Base-by-base conservation (phyloP, 2,113 vertebrate species). In the Calypte anna region DNA sequence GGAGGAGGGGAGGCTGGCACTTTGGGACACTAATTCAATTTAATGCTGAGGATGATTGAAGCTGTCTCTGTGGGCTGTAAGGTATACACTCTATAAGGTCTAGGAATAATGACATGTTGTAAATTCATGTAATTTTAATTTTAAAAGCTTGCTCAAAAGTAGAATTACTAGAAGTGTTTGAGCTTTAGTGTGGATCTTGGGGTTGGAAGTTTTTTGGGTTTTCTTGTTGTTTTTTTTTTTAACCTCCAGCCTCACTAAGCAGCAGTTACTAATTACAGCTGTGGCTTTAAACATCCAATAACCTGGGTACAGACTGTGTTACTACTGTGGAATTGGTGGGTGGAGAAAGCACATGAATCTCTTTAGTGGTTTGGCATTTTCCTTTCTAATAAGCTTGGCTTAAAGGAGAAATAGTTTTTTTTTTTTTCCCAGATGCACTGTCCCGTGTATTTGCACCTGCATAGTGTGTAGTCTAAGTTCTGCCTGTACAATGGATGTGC, bases 121-220 rank as follows among this genome's bases (percentile, higher is more conserved):
- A 94, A 95, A 95, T 92, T 78, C 3, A 88, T 90, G 95, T 85
- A 33, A 66, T 87, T 94, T 93, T 95, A 67, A 77, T 92, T 96
- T 94, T 88, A 66, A 92, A 92, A 77, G 54, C 78, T 92, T 81
- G 25, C 55, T 93, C 48, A 64, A 70, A 90, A 62, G 44, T 84
- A 87, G 81, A 74, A 94, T 78, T 72, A 74, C 27, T 75, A 81
- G 66, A 90, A 95, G 43, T 46, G 63, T 59, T 91, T 66, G 22
- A 68, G 55, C 19, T 78, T 40, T 72, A 66, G 23, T 50, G 44
- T 76, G 57, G 15, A 50, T 89, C 38, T 72, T 86, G 17, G 8
- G 20, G 86, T 7, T 88, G 76, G 19, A 13, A 19, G 18, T 51
- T 58, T 53, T 55, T 84, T 36, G 33, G 36, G 8, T 38, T 48